These are phyloP conservation scores for Acanthosepion esculentum DNA, from an alignment of 2,888 invertebrate species.

Conservation along the genomic window DNA sequence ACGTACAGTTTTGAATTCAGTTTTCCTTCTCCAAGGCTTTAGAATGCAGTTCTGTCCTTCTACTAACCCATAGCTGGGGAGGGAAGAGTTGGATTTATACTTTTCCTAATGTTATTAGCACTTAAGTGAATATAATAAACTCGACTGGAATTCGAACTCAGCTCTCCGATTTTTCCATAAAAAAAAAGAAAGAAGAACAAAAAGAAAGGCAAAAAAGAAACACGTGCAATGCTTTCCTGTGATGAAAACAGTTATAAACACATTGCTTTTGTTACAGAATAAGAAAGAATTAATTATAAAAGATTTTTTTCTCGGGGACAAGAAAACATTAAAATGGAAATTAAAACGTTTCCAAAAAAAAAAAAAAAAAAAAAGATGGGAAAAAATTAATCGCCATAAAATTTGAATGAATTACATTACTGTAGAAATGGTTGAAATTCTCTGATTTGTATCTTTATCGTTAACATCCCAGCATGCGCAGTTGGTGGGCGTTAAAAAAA, in stretches of 20 bases:
- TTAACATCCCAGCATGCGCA: background rate
- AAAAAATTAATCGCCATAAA: background rate
- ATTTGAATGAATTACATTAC: background rate
- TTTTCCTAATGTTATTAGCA: too few relatives aligned
- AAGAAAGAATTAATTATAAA: background rate
- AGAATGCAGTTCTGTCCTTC: too few relatives aligned
- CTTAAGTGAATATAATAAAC: too few relatives aligned
- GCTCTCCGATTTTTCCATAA: too few relatives aligned
- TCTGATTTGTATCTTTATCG: background rate
- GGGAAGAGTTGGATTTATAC: too few relatives aligned
- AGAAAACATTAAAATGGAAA: background rate
- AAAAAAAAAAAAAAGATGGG: background rate
- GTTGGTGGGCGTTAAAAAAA: conserved; percentile 3
- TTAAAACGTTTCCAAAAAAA: background rate
- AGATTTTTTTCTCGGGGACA: background rate
- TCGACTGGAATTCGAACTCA: too few relatives aligned
- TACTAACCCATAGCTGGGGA: too few relatives aligned
- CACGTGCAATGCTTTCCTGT: background rate
- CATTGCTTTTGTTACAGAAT: background rate
- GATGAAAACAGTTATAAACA: background rate
- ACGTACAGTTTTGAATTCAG: too few relatives aligned
- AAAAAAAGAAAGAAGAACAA: background rate
- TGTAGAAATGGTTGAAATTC: background rate
- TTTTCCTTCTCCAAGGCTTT: too few relatives aligned
- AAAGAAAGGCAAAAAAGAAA: background rate